Evolutionary conservation across 30 jellyfish, hydroid and myxozoan species (phyloP).

Genomic region (Hydractinia symbiolongicarpus): DNA sequence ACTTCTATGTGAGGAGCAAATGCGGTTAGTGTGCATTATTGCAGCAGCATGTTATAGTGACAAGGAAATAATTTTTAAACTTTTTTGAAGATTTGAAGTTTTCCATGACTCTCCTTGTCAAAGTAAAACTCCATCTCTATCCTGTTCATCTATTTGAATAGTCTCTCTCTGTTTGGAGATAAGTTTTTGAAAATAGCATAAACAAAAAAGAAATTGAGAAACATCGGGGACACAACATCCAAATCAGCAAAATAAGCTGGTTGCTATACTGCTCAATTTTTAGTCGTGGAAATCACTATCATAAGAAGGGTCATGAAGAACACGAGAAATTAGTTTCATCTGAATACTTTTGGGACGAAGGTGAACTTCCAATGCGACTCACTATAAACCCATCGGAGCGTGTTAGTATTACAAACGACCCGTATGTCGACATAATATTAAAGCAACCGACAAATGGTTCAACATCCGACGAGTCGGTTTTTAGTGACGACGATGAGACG

Average conservation of each 20-base stretch:
- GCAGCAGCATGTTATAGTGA: too few species aligned
- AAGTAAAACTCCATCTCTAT: too few species aligned
- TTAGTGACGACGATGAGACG: conserved; percentile 20
- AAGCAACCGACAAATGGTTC: not conserved
- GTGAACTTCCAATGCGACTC: not conserved
- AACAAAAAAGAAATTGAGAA: too few species aligned
- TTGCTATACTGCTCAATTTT: not conserved
- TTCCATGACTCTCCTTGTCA: too few species aligned
- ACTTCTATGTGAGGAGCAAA: too few species aligned
- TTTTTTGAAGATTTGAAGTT: too few species aligned
- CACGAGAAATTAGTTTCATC: not conserved
- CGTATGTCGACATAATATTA: not conserved
- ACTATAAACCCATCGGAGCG: conserved; percentile 28
- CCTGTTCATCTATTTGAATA: too few species aligned
- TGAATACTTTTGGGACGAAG: conserved; percentile 10
- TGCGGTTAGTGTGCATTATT: too few species aligned
- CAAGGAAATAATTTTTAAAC: too few species aligned
- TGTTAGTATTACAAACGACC: conserved; percentile 21
- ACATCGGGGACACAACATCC: not conserved
- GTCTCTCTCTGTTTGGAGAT: too few species aligned
- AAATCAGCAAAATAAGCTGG: not conserved
- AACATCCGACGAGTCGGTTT: not conserved
- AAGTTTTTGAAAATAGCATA: too few species aligned
- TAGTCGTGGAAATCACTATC: not conserved
- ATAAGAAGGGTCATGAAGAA: too few species aligned